These are phyloP conservation scores for Leucosticte australis DNA, from an alignment of 2,113 vertebrate species.

Conservation along the genomic window DNA sequence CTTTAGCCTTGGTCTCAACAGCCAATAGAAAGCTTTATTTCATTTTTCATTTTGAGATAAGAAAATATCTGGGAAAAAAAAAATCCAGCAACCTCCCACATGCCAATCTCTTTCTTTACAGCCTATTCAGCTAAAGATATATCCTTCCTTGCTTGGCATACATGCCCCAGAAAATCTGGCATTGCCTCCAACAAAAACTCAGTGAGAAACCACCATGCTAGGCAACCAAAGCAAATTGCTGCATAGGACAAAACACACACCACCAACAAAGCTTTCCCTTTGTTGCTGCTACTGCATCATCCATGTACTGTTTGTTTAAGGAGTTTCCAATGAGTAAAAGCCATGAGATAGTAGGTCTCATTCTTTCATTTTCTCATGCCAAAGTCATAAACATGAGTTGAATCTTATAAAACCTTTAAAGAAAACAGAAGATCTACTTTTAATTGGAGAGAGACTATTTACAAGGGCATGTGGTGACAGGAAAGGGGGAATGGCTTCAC, in stretches of 20 bases:
- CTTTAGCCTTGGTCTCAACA: not conserved
- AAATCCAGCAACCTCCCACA: not conserved
- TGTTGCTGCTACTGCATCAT: not conserved
- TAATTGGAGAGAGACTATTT: not conserved
- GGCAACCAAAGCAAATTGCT: not conserved
- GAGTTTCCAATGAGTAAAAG: not conserved
- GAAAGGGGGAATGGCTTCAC: not conserved
- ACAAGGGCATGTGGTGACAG: not conserved
- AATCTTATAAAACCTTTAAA: not conserved
- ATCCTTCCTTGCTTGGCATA: not conserved
- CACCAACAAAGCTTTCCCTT: not conserved
- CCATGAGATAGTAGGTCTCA: not conserved
- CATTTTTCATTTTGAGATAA: not conserved
- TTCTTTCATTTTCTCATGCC: not conserved
- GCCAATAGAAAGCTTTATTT: not conserved
- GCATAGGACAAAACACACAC: not conserved
- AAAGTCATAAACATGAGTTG: not conserved
- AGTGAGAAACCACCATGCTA: not conserved
- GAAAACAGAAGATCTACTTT: not conserved
- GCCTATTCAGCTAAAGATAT: not conserved
- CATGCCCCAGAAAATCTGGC: not conserved
- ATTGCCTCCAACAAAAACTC: not conserved
- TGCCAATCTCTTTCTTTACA: not conserved
- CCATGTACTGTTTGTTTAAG: not conserved
- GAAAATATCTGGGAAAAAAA: not conserved